Conservation (phyloP, 2,888 invertebrate species). For the Orthosia gracilis region DNA sequence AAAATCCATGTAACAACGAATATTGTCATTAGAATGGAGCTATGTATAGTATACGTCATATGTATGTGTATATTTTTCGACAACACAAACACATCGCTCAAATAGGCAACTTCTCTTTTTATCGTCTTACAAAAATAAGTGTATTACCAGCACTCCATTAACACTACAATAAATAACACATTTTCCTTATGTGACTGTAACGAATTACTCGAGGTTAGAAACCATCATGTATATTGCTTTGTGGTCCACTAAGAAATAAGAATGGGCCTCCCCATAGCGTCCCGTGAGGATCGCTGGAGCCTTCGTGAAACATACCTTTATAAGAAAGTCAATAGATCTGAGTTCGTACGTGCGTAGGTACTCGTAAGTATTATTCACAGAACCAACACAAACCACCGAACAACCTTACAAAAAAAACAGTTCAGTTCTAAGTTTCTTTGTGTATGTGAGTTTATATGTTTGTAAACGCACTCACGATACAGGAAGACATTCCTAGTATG, state of each 20-base stretch:
- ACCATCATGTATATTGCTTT: slow-evolving; percentile 54
- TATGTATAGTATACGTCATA: too few relatives aligned
- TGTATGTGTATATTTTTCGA: too few relatives aligned
- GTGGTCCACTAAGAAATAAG: slow-evolving; percentile 53
- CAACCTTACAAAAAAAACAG: neutral
- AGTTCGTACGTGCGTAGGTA: neutral
- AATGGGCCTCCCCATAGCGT: slow-evolving; percentile 46
- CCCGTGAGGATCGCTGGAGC: slow-evolving; percentile 41
- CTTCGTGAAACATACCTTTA: slow-evolving; percentile 49
- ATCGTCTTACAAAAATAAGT: slow-evolving; percentile 31
- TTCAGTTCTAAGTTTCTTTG: too few relatives aligned
- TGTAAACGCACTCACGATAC: too few relatives aligned
- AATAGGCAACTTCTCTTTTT: slow-evolving; percentile 12
- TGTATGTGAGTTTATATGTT: too few relatives aligned
- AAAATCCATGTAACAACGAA: too few relatives aligned
- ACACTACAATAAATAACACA: slow-evolving; percentile 51
- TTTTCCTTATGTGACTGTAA: slow-evolving; percentile 52
- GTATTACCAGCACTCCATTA: slow-evolving; percentile 51
- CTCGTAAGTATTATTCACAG: slow-evolving; percentile 20
- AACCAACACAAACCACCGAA: neutral
- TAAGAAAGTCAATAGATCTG: slow-evolving; percentile 39
- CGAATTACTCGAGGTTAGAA: slow-evolving; percentile 51
- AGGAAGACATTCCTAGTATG: too few relatives aligned
- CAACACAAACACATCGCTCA: neutral
- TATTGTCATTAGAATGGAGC: too few relatives aligned